Percentiles rank a stretch among this genome's conserved stretches.
Conservation (phyloP, 2,113 vertebrate species). For the Oreochromis aureus region DNA sequence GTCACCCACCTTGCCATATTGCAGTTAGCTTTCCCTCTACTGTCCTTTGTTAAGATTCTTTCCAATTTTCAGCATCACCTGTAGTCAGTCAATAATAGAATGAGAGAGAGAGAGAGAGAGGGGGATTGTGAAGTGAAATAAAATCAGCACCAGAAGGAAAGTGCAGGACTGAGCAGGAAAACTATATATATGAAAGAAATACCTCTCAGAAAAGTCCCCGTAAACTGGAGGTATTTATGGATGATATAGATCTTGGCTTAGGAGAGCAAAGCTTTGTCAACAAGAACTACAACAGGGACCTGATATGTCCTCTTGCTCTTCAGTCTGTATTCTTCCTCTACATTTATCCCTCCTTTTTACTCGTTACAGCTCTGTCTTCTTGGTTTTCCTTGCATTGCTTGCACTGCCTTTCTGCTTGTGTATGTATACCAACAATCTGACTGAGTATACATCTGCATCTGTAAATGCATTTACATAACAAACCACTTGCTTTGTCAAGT, state of each 20-base stretch:
- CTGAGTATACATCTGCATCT: not conserved
- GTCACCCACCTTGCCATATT: not conserved
- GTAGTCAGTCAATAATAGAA: not conserved
- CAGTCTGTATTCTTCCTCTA: not conserved
- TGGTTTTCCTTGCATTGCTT: not conserved
- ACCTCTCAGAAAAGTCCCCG: constrained; percentile 13
- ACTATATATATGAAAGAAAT: constrained; percentile 12
- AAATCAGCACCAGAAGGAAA: not conserved
- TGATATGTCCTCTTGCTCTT: constrained; percentile 11
- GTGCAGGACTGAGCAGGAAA: not conserved
- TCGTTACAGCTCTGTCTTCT: not conserved
- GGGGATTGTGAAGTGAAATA: not conserved
- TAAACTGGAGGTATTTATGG: constrained; percentile 30
- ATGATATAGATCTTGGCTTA: constrained; percentile 41
- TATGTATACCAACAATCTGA: not conserved
- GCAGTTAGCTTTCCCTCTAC: not conserved
- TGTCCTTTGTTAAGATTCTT: not conserved
- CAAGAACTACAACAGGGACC: constrained; percentile 22
- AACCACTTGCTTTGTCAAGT: not conserved
- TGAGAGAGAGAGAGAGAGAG: not conserved
- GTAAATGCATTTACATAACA: not conserved
- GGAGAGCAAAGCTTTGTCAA: constrained; percentile 37
- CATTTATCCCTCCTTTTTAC: not conserved
- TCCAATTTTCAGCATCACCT: not conserved
- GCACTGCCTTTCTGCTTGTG: not conserved